These are phyloP conservation scores for Drosophila takahashii DNA, from an alignment of 1,140 invertebrate genomes.

Conservation along the genomic window DNA sequence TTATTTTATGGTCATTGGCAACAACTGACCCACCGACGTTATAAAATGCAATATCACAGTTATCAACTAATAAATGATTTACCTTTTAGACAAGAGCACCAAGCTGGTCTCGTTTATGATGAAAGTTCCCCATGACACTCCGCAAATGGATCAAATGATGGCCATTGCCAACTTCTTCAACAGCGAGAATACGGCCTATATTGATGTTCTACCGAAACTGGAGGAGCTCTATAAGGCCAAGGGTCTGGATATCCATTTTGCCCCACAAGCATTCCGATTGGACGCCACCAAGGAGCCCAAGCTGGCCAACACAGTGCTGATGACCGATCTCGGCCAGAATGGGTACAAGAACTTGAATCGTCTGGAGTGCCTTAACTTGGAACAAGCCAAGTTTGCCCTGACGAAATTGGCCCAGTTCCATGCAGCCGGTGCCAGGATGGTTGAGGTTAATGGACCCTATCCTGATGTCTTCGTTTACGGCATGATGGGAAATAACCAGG, in stretches of 20 bases:
- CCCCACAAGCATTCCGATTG: constrained; percentile 49
- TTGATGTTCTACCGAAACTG: constrained; percentile 63
- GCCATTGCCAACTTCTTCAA: constrained; percentile 58
- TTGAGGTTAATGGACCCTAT: constrained; percentile 52
- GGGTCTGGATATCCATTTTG: constrained; percentile 57
- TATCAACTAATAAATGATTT: background rate
- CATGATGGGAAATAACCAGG: constrained; percentile 18
- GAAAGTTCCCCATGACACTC: constrained; percentile 61
- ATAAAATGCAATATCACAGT: background rate
- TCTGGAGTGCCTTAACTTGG: constrained; percentile 85
- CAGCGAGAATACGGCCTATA: constrained; percentile 59
- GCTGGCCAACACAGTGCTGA: constrained; percentile 68
- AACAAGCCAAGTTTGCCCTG: constrained; percentile 85
- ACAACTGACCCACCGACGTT: background rate
- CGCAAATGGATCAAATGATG: constrained; percentile 63
- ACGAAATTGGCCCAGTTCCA: constrained; percentile 86
- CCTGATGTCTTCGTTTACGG: constrained; percentile 31
- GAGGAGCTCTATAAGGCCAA: constrained; percentile 61
- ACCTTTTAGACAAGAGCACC: constrained; percentile 44
- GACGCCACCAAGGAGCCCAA: constrained; percentile 35
- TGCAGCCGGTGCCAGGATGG: constrained; percentile 75
- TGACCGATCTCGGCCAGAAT: constrained; percentile 85
- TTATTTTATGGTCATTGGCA: background rate
- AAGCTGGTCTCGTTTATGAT: constrained; percentile 68
- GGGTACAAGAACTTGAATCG: constrained; percentile 86